Evolutionary conservation across 2,797 vertebrate species (phyloP), one percentile per base, ranked within the genome.

Genomic region (Morelia viridis): DNA sequence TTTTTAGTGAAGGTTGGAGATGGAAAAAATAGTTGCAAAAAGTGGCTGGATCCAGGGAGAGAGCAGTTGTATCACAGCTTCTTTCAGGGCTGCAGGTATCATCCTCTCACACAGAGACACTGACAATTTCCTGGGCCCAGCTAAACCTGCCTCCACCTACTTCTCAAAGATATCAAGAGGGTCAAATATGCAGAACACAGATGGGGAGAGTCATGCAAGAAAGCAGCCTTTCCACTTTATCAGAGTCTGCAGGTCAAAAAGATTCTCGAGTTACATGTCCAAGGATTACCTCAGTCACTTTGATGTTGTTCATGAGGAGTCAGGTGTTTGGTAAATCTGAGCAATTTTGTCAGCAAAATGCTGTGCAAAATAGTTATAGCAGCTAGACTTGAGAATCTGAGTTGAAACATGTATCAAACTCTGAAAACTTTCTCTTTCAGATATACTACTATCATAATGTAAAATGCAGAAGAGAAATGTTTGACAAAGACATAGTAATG

Each of bases 381-480:
- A 60, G 6, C 58, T 5, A 17, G 15, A 60, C 58, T 46, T 80
- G 3, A 80, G 19, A 80, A 80, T 80, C 71, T 19, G 46, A 80
- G 46, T 24, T 46, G 41, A 46, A 80, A 76, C 35, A 46, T 76
- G 41, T 91, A 0, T 90, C 93, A 93, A 90, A 91, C 76, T 62
- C 26, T 87, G 41, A 46, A 89, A 83, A 64, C 6, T 26, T 13
- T n/a, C 2, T 90, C 2, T 64, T 24, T 15, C 97, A 99, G 99
- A 99, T 99, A 95, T 99, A 99, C 97, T 99, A 99, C 96, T 99
- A 99, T 95, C 99, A 99, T 97, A 99, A 99, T 91, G 99, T 99
- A 93, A 99, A 99, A 95, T 99, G 99, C 97, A 97, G 99, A 93
- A 98, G 98, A 93, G 99, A 99, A 97, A 99, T 99, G 99, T 99